phyloP scores from a whole-genome alignment of 2,113 vertebrate genomes.

The Narcine bancroftii region DNA sequence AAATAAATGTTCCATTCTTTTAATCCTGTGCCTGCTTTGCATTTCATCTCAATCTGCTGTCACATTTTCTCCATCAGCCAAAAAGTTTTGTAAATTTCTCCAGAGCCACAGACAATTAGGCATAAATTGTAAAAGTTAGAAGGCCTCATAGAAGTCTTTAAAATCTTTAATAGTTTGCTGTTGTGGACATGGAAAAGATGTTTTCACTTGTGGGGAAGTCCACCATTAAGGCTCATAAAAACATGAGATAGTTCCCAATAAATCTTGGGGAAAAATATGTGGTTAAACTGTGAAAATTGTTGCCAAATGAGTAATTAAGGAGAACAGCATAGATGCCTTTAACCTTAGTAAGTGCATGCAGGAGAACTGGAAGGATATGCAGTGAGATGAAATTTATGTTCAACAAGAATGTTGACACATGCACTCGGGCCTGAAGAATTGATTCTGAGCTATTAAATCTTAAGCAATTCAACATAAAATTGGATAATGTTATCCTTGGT shows the following conservation, averaged over 20 bases:
- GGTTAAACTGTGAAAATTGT: not conserved
- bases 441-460: not conserved
- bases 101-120: not conserved
- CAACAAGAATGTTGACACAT: not conserved
- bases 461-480: not conserved
- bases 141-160: no score
- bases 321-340: not conserved
- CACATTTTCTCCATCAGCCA: not conserved
- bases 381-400: not conserved
- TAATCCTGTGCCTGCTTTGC: not conserved
- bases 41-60: not conserved
- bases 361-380: not conserved
- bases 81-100: not conserved
- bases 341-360: not conserved
- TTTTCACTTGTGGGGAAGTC: not conserved
- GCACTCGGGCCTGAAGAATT: not conserved
- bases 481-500: not conserved
- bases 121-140: not conserved
- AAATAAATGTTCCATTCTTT: not conserved
- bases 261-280: not conserved
- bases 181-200: not conserved
- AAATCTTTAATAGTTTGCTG: not conserved
- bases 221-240: not conserved
- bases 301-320: not conserved
- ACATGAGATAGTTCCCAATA: not conserved